Percentiles rank a stretch among this genome's conserved stretches.
Evolutionary conservation across 2,113 vertebrate genomes (phyloP).

Genomic region (Sebastes fasciatus): DNA sequence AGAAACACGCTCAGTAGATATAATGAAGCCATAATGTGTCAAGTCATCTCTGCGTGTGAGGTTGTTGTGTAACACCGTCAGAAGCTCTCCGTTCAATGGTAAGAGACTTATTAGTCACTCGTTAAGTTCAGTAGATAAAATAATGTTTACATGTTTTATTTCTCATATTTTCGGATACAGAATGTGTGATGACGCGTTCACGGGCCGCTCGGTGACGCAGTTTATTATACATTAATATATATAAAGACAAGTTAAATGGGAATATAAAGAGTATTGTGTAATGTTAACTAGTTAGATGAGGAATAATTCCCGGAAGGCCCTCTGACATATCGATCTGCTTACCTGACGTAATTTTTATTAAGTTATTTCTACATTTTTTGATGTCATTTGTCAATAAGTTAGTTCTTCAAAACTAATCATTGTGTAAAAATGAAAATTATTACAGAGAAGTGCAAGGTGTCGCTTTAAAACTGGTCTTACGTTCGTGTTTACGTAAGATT

Average conservation of each 20-base stretch:
- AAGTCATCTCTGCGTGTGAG: not conserved
- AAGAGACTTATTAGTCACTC: constrained; percentile 12
- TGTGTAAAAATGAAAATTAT: not conserved
- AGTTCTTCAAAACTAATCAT: not conserved
- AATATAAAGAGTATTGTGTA: no score
- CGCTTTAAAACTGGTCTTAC: not conserved
- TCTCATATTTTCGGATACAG: not conserved
- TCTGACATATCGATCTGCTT: not conserved
- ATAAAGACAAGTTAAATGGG: not conserved
- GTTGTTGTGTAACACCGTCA: not conserved
- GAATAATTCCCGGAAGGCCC: constrained; percentile 40
- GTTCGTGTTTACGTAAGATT: not conserved
- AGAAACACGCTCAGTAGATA: constrained; percentile 30
- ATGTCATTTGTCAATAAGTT: not conserved
- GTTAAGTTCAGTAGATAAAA: not conserved
- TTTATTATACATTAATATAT: not conserved
- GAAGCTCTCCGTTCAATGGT: constrained; percentile 42
- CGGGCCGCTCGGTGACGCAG: not conserved
- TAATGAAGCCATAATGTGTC: not conserved
- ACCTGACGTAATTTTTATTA: not conserved
- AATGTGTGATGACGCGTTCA: not conserved
- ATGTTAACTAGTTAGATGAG: constrained; percentile 21
- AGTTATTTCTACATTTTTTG: not conserved
- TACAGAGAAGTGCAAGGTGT: not conserved
- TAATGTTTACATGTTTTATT: constrained; percentile 1